phyloP scores from a whole-genome alignment of 2,113 vertebrate genomes.

The Spea multiplicata region DNA sequence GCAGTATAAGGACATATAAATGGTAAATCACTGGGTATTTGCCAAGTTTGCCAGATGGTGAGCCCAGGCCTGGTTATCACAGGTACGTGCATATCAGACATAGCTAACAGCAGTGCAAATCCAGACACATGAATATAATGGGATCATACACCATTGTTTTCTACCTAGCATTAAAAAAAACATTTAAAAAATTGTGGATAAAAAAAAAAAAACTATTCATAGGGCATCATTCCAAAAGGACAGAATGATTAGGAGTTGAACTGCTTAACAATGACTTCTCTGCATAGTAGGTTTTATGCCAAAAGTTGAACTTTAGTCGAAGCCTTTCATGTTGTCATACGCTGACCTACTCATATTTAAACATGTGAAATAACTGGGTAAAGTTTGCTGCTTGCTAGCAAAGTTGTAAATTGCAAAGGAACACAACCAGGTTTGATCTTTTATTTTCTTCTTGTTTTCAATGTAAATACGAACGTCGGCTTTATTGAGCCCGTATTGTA shows the following conservation, averaged over 20 bases:
- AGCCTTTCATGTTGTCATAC: slow-evolving; percentile 32
- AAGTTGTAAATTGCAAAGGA: slow-evolving; percentile 44
- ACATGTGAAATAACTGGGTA: slow-evolving; percentile 38
- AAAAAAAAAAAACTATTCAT: neutral
- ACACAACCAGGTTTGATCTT: slow-evolving; percentile 26
- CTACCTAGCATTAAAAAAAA: neutral
- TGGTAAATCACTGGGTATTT: too few species aligned
- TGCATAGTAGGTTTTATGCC: slow-evolving; percentile 28
- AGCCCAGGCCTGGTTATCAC: too few species aligned
- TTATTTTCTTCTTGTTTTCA: slow-evolving; percentile 38
- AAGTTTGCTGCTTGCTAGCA: slow-evolving; percentile 38
- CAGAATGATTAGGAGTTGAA: neutral
- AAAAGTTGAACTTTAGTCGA: slow-evolving; percentile 30
- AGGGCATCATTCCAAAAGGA: slow-evolving; percentile 12
- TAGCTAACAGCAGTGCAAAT: neutral
- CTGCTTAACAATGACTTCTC: slow-evolving; percentile 24
- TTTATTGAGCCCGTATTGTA: slow-evolving; percentile 25
- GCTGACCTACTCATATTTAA: slow-evolving; percentile 35
- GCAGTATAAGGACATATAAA: too few species aligned
- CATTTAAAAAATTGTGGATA: neutral
- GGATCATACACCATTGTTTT: too few species aligned
- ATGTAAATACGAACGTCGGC: slow-evolving; percentile 26
- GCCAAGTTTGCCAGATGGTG: too few species aligned
- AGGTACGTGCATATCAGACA: too few species aligned
- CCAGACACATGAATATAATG: neutral